Conservation (phyloP, 2,113 vertebrate species). For the Cavia porcellus region DNA sequence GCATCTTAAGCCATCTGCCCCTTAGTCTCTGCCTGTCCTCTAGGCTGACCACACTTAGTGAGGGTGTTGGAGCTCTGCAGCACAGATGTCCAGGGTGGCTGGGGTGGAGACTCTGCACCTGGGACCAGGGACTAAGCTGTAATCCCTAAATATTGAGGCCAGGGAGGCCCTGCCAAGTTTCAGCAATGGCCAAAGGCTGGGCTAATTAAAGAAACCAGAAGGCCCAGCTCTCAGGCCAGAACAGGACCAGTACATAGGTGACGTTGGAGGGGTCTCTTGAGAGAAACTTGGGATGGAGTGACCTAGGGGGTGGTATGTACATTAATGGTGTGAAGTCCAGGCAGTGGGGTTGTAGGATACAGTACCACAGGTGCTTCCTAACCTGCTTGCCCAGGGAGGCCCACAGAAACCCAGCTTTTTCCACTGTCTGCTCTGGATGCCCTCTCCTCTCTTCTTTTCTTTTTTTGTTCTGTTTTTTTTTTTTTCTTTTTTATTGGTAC, state of each 20-base stretch:
- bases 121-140: not conserved
- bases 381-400: not conserved
- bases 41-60: constrained; percentile 26
- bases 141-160: not conserved
- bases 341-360: not conserved
- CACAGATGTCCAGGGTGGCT: not conserved
- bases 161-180: not conserved
- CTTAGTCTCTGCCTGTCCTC: not conserved
- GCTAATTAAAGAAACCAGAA: not conserved
- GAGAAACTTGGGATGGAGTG: not conserved
- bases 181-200: not conserved
- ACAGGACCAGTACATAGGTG: not conserved
- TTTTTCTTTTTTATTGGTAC: not conserved
- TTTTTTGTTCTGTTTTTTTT: not conserved
- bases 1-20: not conserved
- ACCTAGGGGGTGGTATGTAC: not conserved
- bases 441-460: not conserved
- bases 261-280: not conserved
- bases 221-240: not conserved
- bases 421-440: not conserved
- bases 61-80: not conserved
- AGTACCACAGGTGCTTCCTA: not conserved
- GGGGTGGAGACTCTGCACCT: constrained; percentile 7
- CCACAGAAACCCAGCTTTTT: not conserved
- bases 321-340: not conserved